These are phyloP conservation scores for Ia io DNA, from an alignment of 2,113 vertebrate genomes.

Conservation along the genomic window DNA sequence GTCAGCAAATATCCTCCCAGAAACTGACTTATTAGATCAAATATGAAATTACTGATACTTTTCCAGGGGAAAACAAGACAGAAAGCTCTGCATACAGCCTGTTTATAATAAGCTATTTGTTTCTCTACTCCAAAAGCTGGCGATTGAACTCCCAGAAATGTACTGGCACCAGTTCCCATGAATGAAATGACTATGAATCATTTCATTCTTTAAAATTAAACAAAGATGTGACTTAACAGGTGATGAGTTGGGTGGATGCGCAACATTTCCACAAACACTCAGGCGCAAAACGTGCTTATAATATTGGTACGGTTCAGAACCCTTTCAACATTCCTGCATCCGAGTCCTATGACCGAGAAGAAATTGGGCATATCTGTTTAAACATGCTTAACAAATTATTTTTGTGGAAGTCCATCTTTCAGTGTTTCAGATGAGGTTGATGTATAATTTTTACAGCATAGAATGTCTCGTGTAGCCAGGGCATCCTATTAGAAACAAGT, in stretches of 20 bases:
- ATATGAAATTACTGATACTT: constrained; percentile 31
- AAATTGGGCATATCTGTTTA: constrained; percentile 40
- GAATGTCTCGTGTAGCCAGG: background rate
- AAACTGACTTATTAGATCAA: constrained; percentile 33
- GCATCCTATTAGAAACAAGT: background rate
- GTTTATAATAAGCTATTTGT: constrained; percentile 41
- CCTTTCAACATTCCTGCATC: background rate
- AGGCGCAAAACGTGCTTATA: background rate
- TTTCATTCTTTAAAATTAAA: constrained; percentile 69
- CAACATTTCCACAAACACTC: constrained; percentile 59
- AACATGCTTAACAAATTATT: constrained; percentile 21
- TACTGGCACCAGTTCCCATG: constrained; percentile 51
- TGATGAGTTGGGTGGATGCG: constrained; percentile 56
- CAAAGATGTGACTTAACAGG: constrained; percentile 73
- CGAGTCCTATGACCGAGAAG: background rate
- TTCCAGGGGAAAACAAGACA: background rate
- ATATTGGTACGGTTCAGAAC: background rate
- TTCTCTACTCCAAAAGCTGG: constrained; percentile 50
- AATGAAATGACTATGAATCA: constrained; percentile 71
- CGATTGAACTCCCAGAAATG: constrained; percentile 44
- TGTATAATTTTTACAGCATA: background rate
- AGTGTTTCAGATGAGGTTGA: constrained; percentile 9
- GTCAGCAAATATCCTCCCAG: background rate
- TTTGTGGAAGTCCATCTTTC: background rate
- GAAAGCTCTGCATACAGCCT: background rate